Conservation (phyloP, 1,140 invertebrate genomes). For the Brachionus asplanchnoidis region DNA sequence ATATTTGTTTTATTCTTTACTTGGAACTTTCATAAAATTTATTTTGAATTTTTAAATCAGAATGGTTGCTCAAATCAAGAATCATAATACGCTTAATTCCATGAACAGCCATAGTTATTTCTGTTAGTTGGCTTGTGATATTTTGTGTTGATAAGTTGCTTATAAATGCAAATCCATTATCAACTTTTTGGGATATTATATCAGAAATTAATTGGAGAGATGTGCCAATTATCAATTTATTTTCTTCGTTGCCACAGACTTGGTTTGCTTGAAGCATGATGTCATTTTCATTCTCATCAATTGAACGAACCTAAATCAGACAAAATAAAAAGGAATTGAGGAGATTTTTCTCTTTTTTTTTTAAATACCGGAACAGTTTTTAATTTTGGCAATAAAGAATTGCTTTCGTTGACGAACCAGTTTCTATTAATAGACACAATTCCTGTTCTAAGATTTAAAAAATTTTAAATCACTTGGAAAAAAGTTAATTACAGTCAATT, state of each 20-base stretch:
- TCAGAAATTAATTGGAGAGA: neutral
- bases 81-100: constrained; percentile 27
- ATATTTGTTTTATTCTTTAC: neutral
- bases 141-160: neutral
- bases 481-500: neutral
- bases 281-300: neutral
- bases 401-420: neutral
- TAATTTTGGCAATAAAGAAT: neutral
- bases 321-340: neutral
- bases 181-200: neutral
- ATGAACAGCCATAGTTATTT: neutral
- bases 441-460: neutral
- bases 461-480: neutral
- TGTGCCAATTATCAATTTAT: neutral
- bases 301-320: neutral
- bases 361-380: neutral
- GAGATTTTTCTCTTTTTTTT: neutral
- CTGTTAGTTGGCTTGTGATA: neutral
- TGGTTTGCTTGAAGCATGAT: neutral
- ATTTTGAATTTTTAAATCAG: neutral
- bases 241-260: neutral
- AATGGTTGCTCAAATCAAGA: neutral
- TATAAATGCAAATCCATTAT: neutral
- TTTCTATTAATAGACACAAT: neutral
- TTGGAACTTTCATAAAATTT: constrained; percentile 40